phyloP scores from a whole-genome alignment of 1,140 invertebrate species.

The Macrobrachium nipponense region DNA sequence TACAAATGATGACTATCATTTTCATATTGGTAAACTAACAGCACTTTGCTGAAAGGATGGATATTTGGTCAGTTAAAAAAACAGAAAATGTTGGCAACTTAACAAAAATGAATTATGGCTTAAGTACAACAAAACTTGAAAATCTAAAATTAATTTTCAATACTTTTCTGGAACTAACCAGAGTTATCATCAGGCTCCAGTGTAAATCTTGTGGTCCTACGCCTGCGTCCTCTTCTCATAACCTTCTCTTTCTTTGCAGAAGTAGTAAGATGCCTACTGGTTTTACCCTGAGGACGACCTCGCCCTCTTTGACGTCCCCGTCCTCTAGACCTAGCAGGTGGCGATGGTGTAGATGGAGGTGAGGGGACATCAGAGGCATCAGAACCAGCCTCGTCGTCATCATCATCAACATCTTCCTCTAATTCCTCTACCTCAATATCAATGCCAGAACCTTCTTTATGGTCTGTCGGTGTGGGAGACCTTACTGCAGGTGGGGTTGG shows the following conservation, averaged over 20 bases:
- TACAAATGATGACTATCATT: too few relatives aligned
- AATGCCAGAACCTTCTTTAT: not conserved
- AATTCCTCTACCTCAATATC: constrained; percentile 14
- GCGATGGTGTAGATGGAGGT: constrained; percentile 45
- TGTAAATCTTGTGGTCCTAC: constrained; percentile 37
- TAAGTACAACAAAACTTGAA: too few relatives aligned
- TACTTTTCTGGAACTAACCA: constrained; percentile 14
- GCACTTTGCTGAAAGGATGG: too few relatives aligned
- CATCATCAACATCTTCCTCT: constrained; percentile 16
- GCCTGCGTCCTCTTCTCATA: constrained; percentile 30
- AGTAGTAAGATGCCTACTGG: not conserved
- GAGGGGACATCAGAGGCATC: constrained; percentile 44
- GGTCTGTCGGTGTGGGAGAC: not conserved
- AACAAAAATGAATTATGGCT: too few relatives aligned
- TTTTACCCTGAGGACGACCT: constrained; percentile 22
- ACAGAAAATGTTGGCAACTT: too few relatives aligned
- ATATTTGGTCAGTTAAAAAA: too few relatives aligned
- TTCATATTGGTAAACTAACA: too few relatives aligned
- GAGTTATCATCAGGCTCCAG: constrained; percentile 49
- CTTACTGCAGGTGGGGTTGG: too few relatives aligned
- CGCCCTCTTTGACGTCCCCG: constrained; percentile 13
- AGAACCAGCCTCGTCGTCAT: constrained; percentile 12
- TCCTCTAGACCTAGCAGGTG: constrained; percentile 29
- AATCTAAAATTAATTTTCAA: not conserved
- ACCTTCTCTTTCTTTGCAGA: constrained; percentile 7